Conservation (phyloP, 2,888 invertebrate genomes). For the Melieria picta region DNA sequence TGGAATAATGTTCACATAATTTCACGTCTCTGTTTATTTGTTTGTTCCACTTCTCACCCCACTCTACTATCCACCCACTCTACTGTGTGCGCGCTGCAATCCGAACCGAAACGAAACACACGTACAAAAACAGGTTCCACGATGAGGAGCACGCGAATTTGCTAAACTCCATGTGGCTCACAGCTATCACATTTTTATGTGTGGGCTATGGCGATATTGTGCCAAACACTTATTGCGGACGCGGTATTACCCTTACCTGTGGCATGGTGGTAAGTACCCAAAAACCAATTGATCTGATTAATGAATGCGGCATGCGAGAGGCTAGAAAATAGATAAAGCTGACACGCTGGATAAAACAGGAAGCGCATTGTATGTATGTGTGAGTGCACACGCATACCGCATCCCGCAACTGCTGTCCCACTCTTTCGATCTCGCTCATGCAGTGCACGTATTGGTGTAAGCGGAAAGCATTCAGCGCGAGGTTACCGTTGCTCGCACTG, state of each 20-base stretch:
- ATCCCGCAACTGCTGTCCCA: no score
- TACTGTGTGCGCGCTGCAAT: conserved; percentile 24
- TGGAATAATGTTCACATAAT: conserved; percentile 58
- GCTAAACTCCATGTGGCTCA: conserved; percentile 99
- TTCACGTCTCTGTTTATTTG: conserved; percentile 64
- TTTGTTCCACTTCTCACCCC: conserved; percentile 62
- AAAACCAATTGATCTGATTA: conserved; percentile 18
- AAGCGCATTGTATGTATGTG: no score
- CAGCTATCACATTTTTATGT: conserved; percentile 99
- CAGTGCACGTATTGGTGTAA: no score
- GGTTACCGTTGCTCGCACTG: no score
- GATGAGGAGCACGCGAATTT: conserved; percentile 98
- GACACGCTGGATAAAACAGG: no score
- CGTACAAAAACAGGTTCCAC: conserved; percentile 81
- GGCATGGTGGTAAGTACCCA: conserved; percentile 97
- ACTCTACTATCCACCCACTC: conserved; percentile 44
- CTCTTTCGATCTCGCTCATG: no score
- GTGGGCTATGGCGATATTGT: conserved; percentile 99
- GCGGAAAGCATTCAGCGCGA: no score
- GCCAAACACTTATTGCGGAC: conserved; percentile 99
- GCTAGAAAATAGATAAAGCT: conserved; percentile 12
- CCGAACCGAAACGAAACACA: conserved; percentile 16
- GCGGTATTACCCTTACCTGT: conserved; percentile 97
- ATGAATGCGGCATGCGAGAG: conserved; percentile 7
- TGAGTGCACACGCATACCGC: no score